These are phyloP conservation scores for Rana temporaria DNA, from an alignment of 2,113 vertebrate species.

Conservation along the genomic window DNA sequence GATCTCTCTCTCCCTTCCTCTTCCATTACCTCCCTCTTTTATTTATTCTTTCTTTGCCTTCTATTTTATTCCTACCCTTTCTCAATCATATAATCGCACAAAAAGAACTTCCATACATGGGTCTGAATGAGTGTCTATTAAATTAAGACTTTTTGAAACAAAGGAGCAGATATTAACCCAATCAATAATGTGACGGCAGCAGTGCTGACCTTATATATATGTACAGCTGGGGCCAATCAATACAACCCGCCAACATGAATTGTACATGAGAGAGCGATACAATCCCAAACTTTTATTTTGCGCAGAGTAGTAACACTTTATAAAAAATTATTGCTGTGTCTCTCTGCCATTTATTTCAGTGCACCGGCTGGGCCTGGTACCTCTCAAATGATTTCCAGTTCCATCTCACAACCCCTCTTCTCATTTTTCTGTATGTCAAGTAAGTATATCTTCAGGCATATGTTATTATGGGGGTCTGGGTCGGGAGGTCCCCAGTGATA, in stretches of 20 bases:
- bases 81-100: no score
- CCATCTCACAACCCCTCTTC: conserved; percentile 74
- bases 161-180: no score
- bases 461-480: not conserved
- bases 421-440: conserved; percentile 75
- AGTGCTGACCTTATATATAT: not conserved
- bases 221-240: not conserved
- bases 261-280: not conserved
- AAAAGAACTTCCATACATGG: no score
- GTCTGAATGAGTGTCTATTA: not conserved
- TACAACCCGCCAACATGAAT: not conserved
- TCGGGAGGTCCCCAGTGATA: conserved; percentile 11
- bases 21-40: no score
- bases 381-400: conserved; percentile 86
- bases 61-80: no score
- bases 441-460: conserved; percentile 64
- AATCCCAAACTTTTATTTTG: not conserved
- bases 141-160: no score
- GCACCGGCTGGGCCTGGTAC: conserved; percentile 86
- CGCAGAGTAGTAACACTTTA: not conserved
- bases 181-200: not conserved
- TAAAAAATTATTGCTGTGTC: not conserved
- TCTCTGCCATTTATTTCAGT: conserved; percentile 68
- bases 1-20: no score
- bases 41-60: no score